A percentile compares a stretch with the other conserved stretches of the same genome.
phyloP scores from a whole-genome alignment of 2,888 invertebrate genomes.

The Athrips mouffetella region DNA sequence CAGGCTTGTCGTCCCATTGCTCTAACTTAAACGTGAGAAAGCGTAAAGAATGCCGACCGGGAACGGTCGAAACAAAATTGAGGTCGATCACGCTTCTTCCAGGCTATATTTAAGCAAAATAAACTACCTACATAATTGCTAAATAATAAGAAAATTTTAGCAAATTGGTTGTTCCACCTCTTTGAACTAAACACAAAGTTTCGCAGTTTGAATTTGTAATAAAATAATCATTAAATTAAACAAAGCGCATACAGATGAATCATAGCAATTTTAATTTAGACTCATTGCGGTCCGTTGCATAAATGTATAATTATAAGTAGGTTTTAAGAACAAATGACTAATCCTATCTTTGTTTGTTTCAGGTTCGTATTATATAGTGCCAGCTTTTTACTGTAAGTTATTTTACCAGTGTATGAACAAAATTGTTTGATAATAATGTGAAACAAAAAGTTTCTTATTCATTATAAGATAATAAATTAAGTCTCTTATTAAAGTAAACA shows the following conservation, averaged over 20 bases:
- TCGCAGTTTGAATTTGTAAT: too few species aligned
- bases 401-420: too few species aligned
- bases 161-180: slow-evolving; percentile 32
- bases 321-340: neutral
- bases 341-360: slow-evolving; percentile 22
- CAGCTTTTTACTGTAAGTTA: too few species aligned
- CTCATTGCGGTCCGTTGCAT: neutral
- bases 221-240: too few species aligned
- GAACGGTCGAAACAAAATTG: slow-evolving; percentile 49
- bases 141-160: slow-evolving; percentile 25
- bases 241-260: too few species aligned
- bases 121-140: slow-evolving; percentile 17
- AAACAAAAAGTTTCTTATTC: too few species aligned
- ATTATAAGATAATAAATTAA: too few species aligned
- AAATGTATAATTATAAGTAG: neutral
- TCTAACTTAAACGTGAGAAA: slow-evolving; percentile 46
- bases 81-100: slow-evolving; percentile 45
- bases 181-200: too few species aligned
- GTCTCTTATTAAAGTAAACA: too few species aligned
- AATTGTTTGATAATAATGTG: too few species aligned
- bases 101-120: slow-evolving; percentile 12
- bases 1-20: slow-evolving; percentile 2
- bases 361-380: slow-evolving; percentile 28
- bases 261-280: too few species aligned
- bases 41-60: slow-evolving; percentile 35